Percentiles rank a stretch among this genome's conserved stretches.
phyloP scores from a whole-genome alignment of 1,140 invertebrate genomes.

The Bombus difficillimus region DNA sequence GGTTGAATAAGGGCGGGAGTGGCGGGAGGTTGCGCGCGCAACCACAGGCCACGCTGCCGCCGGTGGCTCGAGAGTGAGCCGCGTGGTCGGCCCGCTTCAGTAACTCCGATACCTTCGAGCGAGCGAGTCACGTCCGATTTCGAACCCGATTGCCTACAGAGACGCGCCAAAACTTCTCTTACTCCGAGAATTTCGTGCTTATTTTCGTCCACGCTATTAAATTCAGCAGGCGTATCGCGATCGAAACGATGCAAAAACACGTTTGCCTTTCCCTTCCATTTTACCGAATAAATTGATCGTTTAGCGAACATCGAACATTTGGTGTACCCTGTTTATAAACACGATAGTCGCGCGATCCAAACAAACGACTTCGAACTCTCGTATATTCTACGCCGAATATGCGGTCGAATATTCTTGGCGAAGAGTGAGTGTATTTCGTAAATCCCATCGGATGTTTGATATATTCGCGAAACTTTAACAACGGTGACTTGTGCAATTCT shows the following conservation, averaged over 20 bases:
- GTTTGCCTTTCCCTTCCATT: not conserved
- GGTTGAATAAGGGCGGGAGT: conserved; percentile 60
- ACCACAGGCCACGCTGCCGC: conserved; percentile 68
- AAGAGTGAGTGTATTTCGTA: not conserved
- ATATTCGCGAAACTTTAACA: not conserved
- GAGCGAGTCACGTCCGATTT: conserved; percentile 32
- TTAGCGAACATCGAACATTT: not conserved
- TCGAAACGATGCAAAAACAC: not conserved
- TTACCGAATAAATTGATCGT: not conserved
- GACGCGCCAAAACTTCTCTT: not conserved
- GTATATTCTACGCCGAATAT: not conserved
- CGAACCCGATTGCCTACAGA: not conserved
- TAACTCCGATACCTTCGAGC: conserved; percentile 67
- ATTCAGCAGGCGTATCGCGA: no score
- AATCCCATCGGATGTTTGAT: not conserved
- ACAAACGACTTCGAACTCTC: not conserved
- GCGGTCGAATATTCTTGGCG: not conserved
- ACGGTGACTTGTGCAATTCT: not conserved
- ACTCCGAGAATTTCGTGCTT: not conserved
- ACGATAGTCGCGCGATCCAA: not conserved
- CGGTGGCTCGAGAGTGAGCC: conserved; percentile 63
- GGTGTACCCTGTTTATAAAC: conserved; percentile 14
- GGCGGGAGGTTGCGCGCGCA: conserved; percentile 73
- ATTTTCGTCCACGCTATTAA: not conserved
- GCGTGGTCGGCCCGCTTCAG: conserved; percentile 69